Percentiles rank a stretch among this genome's conserved stretches.
Conservation (phyloP, 2,797 vertebrate genomes). For the Schizopygopsis pylzovi region DNA sequence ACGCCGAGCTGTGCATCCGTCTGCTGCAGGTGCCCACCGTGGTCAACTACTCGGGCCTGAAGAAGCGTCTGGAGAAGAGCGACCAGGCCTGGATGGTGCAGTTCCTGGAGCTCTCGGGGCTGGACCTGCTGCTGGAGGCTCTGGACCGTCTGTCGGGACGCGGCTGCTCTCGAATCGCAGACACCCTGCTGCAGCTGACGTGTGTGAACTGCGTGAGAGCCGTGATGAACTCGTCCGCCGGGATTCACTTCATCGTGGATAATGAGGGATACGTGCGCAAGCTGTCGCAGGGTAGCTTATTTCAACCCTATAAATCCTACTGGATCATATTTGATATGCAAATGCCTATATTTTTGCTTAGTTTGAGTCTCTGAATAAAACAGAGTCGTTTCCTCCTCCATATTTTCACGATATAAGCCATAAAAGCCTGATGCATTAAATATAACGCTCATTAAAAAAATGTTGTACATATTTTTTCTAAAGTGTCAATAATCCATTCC, state of each 20-base stretch:
- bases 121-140: conserved; percentile 95
- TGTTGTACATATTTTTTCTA: no score
- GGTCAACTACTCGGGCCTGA: conserved; percentile 96
- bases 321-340: not conserved
- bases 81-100: conserved; percentile 95
- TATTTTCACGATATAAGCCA: no score
- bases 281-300: conserved; percentile 88
- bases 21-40: conserved; percentile 94
- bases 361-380: no score
- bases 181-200: conserved; percentile 95
- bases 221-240: conserved; percentile 92
- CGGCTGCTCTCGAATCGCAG: conserved; percentile 90
- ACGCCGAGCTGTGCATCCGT: conserved; percentile 93
- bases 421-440: no score
- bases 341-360: no score
- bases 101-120: conserved; percentile 93
- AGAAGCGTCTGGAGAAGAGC: conserved; percentile 90
- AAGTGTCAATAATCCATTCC: no score
- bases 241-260: conserved; percentile 94
- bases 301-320: not conserved
- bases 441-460: no score
- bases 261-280: conserved; percentile 95
- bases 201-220: conserved; percentile 94
- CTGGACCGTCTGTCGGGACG: conserved; percentile 92
- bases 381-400: no score